These are phyloP conservation scores for Lordiphosa mommai DNA, from an alignment of 1,140 invertebrate genomes.

Conservation along the genomic window DNA sequence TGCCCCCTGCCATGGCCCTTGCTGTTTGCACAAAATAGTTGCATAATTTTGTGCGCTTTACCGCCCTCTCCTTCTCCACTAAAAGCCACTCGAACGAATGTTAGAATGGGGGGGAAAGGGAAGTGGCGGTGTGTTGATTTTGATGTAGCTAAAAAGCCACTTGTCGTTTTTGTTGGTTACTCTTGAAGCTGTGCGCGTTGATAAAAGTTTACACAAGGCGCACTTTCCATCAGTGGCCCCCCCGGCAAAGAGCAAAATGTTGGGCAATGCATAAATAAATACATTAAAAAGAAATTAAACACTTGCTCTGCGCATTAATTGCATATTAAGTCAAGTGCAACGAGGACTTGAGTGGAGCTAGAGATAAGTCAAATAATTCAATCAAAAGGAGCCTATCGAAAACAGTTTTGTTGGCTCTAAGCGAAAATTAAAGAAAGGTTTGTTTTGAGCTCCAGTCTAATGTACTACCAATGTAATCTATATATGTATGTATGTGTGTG, in stretches of 20 bases:
- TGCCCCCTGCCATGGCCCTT: slow-evolving; percentile 6
- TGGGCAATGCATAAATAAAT: slow-evolving; percentile 70
- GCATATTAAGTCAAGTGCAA: slow-evolving; percentile 44
- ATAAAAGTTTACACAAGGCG: slow-evolving; percentile 73
- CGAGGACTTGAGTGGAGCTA: neutral
- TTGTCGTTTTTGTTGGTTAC: slow-evolving; percentile 50
- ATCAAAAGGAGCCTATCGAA: neutral
- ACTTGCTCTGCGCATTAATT: slow-evolving; percentile 57
- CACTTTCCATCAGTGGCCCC: no score
- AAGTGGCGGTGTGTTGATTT: slow-evolving; percentile 57
- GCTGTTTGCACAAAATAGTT: slow-evolving; percentile 65
- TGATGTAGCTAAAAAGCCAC: slow-evolving; percentile 74
- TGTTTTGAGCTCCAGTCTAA: no score
- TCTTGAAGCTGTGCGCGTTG: slow-evolving; percentile 65
- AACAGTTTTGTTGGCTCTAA: neutral
- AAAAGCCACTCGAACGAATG: slow-evolving; percentile 53
- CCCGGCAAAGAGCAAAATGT: slow-evolving; percentile 44
- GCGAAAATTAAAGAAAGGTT: no score
- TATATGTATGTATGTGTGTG: neutral
- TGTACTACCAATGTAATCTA: no score
- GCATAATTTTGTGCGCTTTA: slow-evolving; percentile 55
- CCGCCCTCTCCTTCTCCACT: slow-evolving; percentile 12
- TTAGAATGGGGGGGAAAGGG: neutral
- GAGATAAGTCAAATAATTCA: neutral
- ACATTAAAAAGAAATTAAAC: slow-evolving; percentile 73